phyloP scores from a whole-genome alignment of 2,888 invertebrate species.

The Nemoura dubitans region DNA sequence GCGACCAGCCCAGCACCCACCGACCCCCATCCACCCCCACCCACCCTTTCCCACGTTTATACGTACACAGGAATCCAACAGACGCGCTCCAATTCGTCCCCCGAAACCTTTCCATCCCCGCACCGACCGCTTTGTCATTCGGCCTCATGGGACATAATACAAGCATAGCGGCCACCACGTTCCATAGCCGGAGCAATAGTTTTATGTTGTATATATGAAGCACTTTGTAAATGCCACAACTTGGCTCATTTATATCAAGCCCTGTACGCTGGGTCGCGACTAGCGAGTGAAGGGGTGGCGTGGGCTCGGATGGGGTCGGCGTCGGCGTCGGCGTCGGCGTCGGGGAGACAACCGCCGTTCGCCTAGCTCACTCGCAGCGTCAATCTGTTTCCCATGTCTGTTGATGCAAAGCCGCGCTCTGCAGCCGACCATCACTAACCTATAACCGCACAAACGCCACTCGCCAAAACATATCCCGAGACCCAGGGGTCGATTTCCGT shows the following conservation, averaged over 20 bases:
- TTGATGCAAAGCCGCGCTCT: not conserved
- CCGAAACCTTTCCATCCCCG: slow-evolving; percentile 2
- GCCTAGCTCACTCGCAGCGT: too few species aligned
- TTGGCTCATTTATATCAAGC: slow-evolving; percentile 46
- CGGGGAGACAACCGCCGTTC: not conserved
- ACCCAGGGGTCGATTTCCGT: not conserved
- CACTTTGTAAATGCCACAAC: slow-evolving; percentile 49
- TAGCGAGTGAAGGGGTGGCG: not conserved
- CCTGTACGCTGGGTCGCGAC: slow-evolving; percentile 10
- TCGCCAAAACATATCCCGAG: not conserved
- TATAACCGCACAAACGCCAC: slow-evolving; percentile 15
- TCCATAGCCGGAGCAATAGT: slow-evolving; percentile 15
- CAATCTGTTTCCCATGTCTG: slow-evolving; percentile 19
- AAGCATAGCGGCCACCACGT: slow-evolving; percentile 20
- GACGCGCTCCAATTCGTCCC: not conserved
- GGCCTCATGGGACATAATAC: slow-evolving; percentile 47
- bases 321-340: too few species aligned
- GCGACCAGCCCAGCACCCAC: not conserved
- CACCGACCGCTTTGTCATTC: slow-evolving; percentile 44
- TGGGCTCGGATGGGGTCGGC: not conserved
- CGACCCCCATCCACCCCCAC: not conserved
- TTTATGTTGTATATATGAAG: slow-evolving; percentile 40
- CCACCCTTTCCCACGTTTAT: not conserved
- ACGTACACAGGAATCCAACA: not conserved
- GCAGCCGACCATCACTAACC: slow-evolving; percentile 28